These are phyloP conservation scores for Pyrochroa serraticornis DNA, from an alignment of 2,888 invertebrate genomes.

Conservation along the genomic window DNA sequence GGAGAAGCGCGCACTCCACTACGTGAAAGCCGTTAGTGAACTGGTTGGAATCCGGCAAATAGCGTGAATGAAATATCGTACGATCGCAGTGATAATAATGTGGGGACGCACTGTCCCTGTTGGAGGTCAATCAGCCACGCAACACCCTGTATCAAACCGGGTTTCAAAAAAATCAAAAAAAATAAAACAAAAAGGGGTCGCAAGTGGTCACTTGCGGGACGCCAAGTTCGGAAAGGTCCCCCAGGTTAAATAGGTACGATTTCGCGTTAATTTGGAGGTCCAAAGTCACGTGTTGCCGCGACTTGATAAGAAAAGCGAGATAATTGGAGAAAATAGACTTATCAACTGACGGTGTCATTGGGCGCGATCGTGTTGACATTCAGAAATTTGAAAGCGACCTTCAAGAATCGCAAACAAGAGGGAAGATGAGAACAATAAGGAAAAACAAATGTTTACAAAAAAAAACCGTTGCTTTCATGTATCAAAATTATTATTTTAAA, in stretches of 20 bases:
- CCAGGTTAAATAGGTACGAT: no score
- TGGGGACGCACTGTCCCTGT: constrained; percentile 13
- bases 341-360: constrained; percentile 8
- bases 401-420: constrained; percentile 4
- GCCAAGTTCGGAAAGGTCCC: no score
- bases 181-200: background rate
- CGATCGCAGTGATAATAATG: constrained; percentile 3
- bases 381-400: constrained; percentile 3
- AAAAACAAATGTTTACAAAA: no score
- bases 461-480: no score
- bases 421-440: no score
- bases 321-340: background rate
- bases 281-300: background rate
- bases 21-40: constrained; percentile 12
- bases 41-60: constrained; percentile 23
- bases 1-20: background rate
- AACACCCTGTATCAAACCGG: no score
- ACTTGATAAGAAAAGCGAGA: background rate
- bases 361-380: constrained; percentile 10
- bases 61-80: constrained; percentile 26
- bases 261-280: no score
- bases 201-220: no score
- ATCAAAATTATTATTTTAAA: no score
- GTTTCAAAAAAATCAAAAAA: background rate
- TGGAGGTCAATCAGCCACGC: background rate